Evolutionary conservation across 35 echinoderm and acorn worm genomes (phyloP).

Genomic region (Holothuria glaberrima): DNA sequence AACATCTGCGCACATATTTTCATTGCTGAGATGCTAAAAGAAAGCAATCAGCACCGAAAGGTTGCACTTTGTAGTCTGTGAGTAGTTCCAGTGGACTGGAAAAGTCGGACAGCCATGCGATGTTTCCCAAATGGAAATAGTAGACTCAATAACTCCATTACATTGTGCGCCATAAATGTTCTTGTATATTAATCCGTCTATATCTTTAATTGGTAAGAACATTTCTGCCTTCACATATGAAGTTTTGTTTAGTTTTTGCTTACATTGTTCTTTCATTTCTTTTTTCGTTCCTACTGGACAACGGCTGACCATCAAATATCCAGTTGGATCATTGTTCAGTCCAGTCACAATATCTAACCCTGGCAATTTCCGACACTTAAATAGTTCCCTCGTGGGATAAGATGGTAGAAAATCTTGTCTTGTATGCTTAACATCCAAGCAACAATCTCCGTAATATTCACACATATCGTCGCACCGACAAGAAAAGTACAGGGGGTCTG

Average conservation of each 20-base stretch:
- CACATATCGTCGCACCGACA: too few relatives aligned
- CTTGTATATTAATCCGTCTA: not conserved
- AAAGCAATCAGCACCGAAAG: not conserved
- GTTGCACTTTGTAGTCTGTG: not conserved
- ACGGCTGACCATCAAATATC: not conserved
- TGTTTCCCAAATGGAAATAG: not conserved
- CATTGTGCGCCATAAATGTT: constrained; percentile 4
- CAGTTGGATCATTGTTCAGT: not conserved
- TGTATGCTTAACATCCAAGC: too few relatives aligned
- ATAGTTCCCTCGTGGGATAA: too few relatives aligned
- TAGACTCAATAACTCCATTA: not conserved
- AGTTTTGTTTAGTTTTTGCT: too few relatives aligned
- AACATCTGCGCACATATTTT: not conserved
- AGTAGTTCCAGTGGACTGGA: not conserved
- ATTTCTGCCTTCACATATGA: not conserved
- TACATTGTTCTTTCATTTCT: not conserved
- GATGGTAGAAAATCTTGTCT: too few relatives aligned
- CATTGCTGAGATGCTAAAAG: not conserved
- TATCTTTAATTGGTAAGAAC: not conserved
- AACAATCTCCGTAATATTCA: too few relatives aligned
- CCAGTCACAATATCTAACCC: too few relatives aligned
- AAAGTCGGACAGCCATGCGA: too few relatives aligned
- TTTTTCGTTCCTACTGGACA: constrained; percentile 21
- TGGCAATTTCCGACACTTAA: too few relatives aligned
- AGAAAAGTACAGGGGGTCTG: too few relatives aligned